A percentile compares a stretch with the other conserved stretches of the same genome.
These are phyloP conservation scores for Sitobion miscanthi DNA, from an alignment of 1,140 invertebrate genomes.

Conservation along the genomic window DNA sequence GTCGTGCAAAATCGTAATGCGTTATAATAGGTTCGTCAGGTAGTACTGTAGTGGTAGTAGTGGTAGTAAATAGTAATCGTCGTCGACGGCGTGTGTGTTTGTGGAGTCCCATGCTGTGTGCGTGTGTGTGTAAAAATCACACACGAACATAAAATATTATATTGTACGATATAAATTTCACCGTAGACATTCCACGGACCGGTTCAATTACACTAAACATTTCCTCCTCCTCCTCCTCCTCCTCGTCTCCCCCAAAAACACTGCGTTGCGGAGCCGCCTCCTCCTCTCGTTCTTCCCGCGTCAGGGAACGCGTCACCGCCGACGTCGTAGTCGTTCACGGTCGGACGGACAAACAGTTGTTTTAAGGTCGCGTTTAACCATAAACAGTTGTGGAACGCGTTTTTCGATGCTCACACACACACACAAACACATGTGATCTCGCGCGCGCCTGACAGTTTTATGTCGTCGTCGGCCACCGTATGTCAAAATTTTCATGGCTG, in stretches of 20 bases:
- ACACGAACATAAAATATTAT: slow-evolving; percentile 9
- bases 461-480: slow-evolving; percentile 28
- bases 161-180: slow-evolving; percentile 38
- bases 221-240: no score
- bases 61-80: background rate
- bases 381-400: slow-evolving; percentile 46
- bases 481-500: slow-evolving; percentile 32
- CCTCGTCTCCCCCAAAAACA: background rate
- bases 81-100: slow-evolving; percentile 3
- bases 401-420: slow-evolving; percentile 12
- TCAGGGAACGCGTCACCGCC: background rate
- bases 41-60: background rate
- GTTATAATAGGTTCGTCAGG: slow-evolving; percentile 44
- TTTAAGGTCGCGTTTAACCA: slow-evolving; percentile 35
- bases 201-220: slow-evolving; percentile 54
- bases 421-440: background rate
- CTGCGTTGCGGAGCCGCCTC: background rate
- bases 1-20: slow-evolving; percentile 37
- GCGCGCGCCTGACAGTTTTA: background rate
- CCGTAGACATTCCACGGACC: slow-evolving; percentile 44
- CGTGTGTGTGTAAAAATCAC: slow-evolving; percentile 21
- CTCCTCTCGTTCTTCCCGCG: background rate
- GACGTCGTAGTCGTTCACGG: slow-evolving; percentile 6
- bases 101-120: background rate
- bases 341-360: slow-evolving; percentile 40